phyloP scores from a whole-genome alignment of 2,888 invertebrate species.

The Drosophila vallismaia region DNA sequence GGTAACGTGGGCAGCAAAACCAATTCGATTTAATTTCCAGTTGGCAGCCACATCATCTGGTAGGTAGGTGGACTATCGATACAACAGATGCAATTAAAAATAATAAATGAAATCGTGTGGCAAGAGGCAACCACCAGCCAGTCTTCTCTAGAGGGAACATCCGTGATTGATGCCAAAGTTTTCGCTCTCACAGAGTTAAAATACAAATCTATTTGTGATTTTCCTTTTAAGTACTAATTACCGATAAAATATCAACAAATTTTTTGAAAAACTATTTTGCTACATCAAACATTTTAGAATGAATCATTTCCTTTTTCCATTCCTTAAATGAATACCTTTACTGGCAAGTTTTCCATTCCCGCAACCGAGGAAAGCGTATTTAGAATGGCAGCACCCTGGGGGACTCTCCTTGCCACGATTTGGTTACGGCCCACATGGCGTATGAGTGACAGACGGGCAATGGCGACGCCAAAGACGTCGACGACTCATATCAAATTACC shows the following conservation, averaged over 20 bases:
- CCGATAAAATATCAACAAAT: not conserved
- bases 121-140: not conserved
- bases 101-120: slow-evolving; percentile 32
- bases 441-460: slow-evolving; percentile 45
- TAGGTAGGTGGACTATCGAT: slow-evolving; percentile 4
- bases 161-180: slow-evolving; percentile 1
- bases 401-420: slow-evolving; percentile 20
- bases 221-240: no score
- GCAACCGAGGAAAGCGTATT: slow-evolving; percentile 14
- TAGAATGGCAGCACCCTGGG: slow-evolving; percentile 43
- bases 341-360: slow-evolving; percentile 4
- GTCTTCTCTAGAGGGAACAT: slow-evolving; percentile 11
- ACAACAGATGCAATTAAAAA: slow-evolving; percentile 38
- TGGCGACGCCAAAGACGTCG: slow-evolving; percentile 39
- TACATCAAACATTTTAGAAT: not conserved
- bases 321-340: slow-evolving; percentile 14
- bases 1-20: slow-evolving; percentile 38
- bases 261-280: not conserved
- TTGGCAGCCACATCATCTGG: slow-evolving; percentile 39
- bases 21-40: slow-evolving; percentile 67
- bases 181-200: not conserved
- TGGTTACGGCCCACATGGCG: slow-evolving; percentile 44
- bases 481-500: slow-evolving; percentile 66
- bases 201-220: not conserved
- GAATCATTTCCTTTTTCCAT: not conserved